Conservation (phyloP, 2,888 invertebrate species). For the Listrodromus nycthemerus region DNA sequence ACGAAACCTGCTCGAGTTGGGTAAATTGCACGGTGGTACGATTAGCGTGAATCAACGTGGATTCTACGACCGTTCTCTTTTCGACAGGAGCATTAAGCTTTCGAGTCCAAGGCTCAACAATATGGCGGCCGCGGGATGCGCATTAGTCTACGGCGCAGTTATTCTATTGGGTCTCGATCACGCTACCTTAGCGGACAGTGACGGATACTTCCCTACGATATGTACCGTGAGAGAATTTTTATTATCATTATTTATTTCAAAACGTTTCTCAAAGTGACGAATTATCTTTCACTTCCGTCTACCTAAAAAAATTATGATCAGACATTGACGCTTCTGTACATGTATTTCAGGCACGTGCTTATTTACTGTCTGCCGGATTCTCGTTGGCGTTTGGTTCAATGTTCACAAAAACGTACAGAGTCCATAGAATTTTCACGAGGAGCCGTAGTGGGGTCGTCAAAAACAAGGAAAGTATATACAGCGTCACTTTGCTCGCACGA, state of each 20-base stretch:
- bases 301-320: neutral
- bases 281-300: neutral
- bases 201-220: conserved; percentile 91
- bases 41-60: neutral
- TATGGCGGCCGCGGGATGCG: conserved; percentile 95
- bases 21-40: neutral
- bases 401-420: conserved; percentile 97
- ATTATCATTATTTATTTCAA: neutral
- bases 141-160: conserved; percentile 95
- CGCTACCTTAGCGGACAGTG: conserved; percentile 89
- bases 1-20: neutral
- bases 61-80: conserved; percentile 39
- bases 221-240: conserved; percentile 91
- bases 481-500: neutral
- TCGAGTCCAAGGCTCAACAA: conserved; percentile 97
- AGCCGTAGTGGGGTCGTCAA: conserved; percentile 93
- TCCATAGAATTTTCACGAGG: conserved; percentile 95
- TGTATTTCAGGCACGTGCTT: conserved; percentile 91
- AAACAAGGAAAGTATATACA: conserved; percentile 87
- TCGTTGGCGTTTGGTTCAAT: conserved; percentile 97
- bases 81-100: conserved; percentile 93
- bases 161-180: conserved; percentile 94
- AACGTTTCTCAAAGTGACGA: neutral
- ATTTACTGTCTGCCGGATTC: conserved; percentile 95
- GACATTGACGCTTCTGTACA: conserved; percentile 2